phyloP scores from a whole-genome alignment of 1,140 invertebrate genomes.

The Formica selysi region DNA sequence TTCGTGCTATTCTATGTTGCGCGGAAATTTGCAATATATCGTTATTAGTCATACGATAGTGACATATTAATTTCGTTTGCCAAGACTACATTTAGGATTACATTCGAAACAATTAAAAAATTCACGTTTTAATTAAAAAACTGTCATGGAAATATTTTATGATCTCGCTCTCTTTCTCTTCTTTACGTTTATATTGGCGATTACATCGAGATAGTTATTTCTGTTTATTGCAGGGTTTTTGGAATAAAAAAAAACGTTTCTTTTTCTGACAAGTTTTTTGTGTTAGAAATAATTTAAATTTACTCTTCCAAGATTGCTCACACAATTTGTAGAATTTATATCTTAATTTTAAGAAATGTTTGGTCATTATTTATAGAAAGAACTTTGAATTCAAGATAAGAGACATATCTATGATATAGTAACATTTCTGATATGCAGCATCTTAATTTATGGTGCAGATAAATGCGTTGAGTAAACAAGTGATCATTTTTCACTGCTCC shows the following conservation, averaged over 20 bases:
- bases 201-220: background rate
- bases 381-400: background rate
- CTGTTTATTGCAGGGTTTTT: background rate
- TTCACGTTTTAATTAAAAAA: background rate
- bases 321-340: background rate
- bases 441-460: background rate
- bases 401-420: background rate
- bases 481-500: constrained; percentile 37
- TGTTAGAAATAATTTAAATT: background rate
- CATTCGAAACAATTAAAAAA: constrained; percentile 13
- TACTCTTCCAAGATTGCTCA: background rate
- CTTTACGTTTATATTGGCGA: background rate
- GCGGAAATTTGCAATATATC: constrained; percentile 15
- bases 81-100: background rate
- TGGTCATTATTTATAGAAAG: background rate
- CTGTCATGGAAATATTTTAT: background rate
- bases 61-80: background rate
- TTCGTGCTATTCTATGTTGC: background rate
- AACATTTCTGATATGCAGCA: background rate
- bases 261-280: background rate
- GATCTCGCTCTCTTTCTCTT: background rate
- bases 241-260: background rate
- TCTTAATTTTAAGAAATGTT: background rate
- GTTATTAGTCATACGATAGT: background rate
- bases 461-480: constrained; percentile 37